These are phyloP conservation scores for Lamellibrachia luymesi DNA, from an alignment of 1,140 invertebrate genomes.

Conservation along the genomic window DNA sequence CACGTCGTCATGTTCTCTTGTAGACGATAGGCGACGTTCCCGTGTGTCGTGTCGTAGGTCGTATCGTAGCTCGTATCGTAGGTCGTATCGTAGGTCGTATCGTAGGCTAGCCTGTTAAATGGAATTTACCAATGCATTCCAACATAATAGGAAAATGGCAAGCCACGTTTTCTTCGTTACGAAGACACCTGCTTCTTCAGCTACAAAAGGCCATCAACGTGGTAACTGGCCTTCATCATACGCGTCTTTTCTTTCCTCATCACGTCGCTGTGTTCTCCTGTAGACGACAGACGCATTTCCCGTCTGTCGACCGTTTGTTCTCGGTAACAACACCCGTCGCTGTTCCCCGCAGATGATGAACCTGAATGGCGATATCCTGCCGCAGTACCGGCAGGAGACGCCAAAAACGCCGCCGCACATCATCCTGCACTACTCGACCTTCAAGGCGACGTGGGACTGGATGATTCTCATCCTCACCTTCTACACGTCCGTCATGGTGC, in stretches of 20 bases:
- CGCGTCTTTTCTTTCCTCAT: background rate
- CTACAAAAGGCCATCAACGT: background rate
- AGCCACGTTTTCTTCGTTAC: too few relatives aligned
- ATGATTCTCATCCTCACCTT: slow-evolving; percentile 94
- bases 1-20: background rate
- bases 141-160: too few relatives aligned
- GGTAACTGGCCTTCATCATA: background rate
- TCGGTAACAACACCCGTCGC: background rate
- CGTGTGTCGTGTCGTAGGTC: background rate
- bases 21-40: background rate
- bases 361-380: slow-evolving; percentile 93
- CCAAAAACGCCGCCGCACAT: slow-evolving; percentile 99
- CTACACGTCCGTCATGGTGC: slow-evolving; percentile 99
- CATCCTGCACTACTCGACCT: slow-evolving; percentile 97
- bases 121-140: too few relatives aligned
- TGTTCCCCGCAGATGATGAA: slow-evolving; percentile 83
- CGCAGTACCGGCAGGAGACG: slow-evolving; percentile 98
- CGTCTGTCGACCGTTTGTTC: background rate
- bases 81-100: too few relatives aligned
- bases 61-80: too few relatives aligned
- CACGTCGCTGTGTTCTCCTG: background rate
- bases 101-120: too few relatives aligned
- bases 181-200: too few relatives aligned
- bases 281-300: background rate
- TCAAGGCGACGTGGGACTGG: slow-evolving; percentile 98